phyloP scores from a whole-genome alignment of 2,113 vertebrate genomes.

The Greenwoodochromis staneri region DNA sequence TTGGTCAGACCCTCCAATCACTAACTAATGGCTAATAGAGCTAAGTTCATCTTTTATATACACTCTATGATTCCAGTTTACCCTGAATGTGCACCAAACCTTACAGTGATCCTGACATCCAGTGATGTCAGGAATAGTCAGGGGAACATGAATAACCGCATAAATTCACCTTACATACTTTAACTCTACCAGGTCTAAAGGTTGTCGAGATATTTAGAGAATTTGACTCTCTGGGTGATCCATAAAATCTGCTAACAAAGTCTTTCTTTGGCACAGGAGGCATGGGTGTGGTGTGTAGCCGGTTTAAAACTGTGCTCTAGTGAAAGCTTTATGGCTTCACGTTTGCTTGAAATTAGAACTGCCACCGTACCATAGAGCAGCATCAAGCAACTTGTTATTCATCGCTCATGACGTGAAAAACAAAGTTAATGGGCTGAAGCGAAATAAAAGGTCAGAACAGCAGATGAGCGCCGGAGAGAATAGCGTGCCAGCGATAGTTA shows the following conservation, averaged over 20 bases:
- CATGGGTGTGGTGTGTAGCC: background rate
- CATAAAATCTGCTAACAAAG: background rate
- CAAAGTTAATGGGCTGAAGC: background rate
- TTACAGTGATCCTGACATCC: background rate
- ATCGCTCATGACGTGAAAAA: background rate
- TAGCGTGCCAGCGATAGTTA: background rate
- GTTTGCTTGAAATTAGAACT: background rate
- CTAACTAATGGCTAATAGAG: background rate
- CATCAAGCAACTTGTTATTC: background rate
- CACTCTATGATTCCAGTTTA: background rate
- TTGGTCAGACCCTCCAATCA: background rate
- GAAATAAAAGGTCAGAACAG: slow-evolving; percentile 16
- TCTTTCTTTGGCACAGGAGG: background rate
- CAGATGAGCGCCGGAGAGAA: background rate
- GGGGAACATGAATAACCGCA: background rate
- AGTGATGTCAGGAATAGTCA: background rate
- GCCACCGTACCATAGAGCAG: background rate
- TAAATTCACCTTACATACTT: background rate
- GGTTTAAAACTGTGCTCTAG: background rate
- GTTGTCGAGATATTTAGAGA: background rate
- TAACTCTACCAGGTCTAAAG: background rate
- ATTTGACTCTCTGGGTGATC: background rate
- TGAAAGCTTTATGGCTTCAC: background rate
- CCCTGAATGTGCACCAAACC: background rate
- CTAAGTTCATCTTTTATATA: background rate